These are phyloP conservation scores for Limenitis camilla DNA, from an alignment of 2,888 invertebrate genomes.

Conservation along the genomic window DNA sequence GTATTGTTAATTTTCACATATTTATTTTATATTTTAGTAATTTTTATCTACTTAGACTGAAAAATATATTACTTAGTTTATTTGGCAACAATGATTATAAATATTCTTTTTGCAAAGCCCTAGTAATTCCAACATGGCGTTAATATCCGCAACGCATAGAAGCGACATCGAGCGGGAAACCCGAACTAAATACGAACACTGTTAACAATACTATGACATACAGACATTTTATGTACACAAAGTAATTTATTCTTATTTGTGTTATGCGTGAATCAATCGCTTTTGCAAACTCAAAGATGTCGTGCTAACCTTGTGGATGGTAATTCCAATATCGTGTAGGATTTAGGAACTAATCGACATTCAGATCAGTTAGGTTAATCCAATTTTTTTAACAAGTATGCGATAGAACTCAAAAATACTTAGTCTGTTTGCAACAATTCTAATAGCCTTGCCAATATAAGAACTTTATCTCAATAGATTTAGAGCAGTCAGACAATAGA, in stretches of 20 bases:
- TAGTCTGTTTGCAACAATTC: no score
- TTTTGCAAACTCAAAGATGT: conserved; percentile 1
- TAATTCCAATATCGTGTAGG: conserved; percentile 6
- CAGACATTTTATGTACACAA: conserved; percentile 1
- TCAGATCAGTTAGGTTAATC: not conserved
- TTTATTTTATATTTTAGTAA: no score
- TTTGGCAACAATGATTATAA: no score
- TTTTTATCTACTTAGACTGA: no score
- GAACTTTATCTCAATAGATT: no score
- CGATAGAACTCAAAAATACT: no score
- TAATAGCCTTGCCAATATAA: no score
- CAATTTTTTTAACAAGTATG: not conserved
- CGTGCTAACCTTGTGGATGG: not conserved
- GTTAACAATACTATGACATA: conserved; percentile 17
- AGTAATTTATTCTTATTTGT: conserved; percentile 5
- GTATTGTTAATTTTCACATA: no score
- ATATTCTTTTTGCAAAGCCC: no score
- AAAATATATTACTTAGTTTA: no score
- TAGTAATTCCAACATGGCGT: not conserved
- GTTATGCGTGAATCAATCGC: conserved; percentile 8
- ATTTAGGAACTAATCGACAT: not conserved
- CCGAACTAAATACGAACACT: conserved; percentile 33
- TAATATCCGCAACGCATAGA: conserved; percentile 15
- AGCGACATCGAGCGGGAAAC: conserved; percentile 27
- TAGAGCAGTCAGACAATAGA: no score